Evolutionary conservation across 2,888 invertebrate genomes (phyloP), one percentile per base, ranked within the genome.

Genomic region (Tridacna gigas): DNA sequence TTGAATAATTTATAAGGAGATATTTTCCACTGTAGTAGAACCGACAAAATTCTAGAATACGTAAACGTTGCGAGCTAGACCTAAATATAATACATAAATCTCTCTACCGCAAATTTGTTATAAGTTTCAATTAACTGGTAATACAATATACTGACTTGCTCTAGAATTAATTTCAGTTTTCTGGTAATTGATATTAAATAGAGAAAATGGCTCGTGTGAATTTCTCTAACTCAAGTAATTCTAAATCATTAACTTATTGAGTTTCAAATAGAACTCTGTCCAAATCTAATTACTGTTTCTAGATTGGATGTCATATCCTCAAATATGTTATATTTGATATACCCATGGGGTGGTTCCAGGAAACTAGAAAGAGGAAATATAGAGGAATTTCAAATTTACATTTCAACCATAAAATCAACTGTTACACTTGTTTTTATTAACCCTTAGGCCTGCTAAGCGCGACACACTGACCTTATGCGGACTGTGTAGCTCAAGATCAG

Each of bases 131-230:
- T 82, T 82, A 76, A 51, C 79, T 48, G 26, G 82, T 45, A 82
- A 82, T 51, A 71, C 82, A 26, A 79, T 82, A 82, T 82, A 82
- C 79, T 12, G 48, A 65, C 69, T 26, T 65, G 69, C n/a, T 51
- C 51, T 71, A 76, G 73, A 75, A 67, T 79, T 71, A 84, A 75
- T 79, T 66, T 71, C 66, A 84, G 76, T 84, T 79, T 37, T 47
- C 60, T 13, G 48, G 60, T 81, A 81, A 84, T 84, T 84, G 84
- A 80, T 80, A 83, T 83, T 77, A 80, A 83, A 80, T 71, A 45
- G 71, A 37, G 48, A 71, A 71, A 71, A 76, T 71, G 61, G 37
- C 61, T 63, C 76, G 73, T 73, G 79, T 65, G 76, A 83, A 79
- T 76, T 76, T 60, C 67, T 47, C 45, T 48, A 76, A 74, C 71